A percentile compares a stretch with the other conserved stretches of the same genome.
These are phyloP conservation scores for Hypocryptadius cinnamomeus DNA, from an alignment of 2,113 vertebrate species.

Conservation along the genomic window DNA sequence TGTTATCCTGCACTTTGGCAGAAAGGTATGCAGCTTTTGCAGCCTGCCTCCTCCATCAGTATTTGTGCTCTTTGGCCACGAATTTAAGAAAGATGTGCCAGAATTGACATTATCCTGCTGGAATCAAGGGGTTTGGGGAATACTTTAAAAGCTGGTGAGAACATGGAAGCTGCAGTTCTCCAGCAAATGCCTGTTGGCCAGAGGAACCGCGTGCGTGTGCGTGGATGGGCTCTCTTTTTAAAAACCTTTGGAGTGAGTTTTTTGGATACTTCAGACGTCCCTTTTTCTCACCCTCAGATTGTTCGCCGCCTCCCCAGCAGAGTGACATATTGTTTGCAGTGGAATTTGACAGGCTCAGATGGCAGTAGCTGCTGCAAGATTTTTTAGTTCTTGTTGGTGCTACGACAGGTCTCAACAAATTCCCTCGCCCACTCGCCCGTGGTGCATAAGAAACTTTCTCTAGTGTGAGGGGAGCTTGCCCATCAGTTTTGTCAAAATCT, in stretches of 20 bases:
- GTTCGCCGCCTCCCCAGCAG: conserved; percentile 58
- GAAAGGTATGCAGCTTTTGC: neutral
- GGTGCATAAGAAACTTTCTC: conserved; percentile 56
- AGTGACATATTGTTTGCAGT: conserved; percentile 66
- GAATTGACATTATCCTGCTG: conserved; percentile 3
- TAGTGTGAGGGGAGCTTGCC: conserved; percentile 19
- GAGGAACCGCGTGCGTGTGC: neutral
- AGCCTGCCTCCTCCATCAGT: neutral
- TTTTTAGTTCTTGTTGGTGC: conserved; percentile 66
- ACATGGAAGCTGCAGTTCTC: conserved; percentile 21
- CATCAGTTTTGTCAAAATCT: conserved; percentile 55
- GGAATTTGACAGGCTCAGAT: conserved; percentile 68
- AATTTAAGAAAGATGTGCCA: conserved; percentile 19
- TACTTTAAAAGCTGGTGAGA: conserved; percentile 34
- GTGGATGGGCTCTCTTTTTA: conserved; percentile 26
- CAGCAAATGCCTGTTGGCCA: neutral
- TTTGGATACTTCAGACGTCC: conserved; percentile 57
- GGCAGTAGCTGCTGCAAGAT: conserved; percentile 62
- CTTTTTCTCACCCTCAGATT: conserved; percentile 65
- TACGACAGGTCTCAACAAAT: conserved; percentile 67
- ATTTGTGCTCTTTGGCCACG: neutral
- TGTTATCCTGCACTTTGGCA: neutral
- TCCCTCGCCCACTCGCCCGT: conserved; percentile 58
- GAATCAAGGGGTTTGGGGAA: neutral
- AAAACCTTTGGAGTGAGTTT: conserved; percentile 52